These are phyloP conservation scores for Drosophila mauritiana DNA, from an alignment of 1,140 invertebrate genomes.

Conservation along the genomic window DNA sequence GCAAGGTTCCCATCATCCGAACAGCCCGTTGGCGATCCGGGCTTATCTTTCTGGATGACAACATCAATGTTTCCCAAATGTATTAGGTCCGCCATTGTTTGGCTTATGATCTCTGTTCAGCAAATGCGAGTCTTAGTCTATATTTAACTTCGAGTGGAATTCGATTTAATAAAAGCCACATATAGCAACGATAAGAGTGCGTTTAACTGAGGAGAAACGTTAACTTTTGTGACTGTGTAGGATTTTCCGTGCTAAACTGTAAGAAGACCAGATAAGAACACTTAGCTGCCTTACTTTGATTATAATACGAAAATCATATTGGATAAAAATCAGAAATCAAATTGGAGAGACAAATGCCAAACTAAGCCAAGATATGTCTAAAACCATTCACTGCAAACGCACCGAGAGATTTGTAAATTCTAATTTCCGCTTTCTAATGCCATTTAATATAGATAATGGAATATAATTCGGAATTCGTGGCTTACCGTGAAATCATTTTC, in stretches of 20 bases:
- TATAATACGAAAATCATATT: background rate
- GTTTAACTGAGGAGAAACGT: background rate
- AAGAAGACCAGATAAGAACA: background rate
- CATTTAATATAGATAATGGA: too few relatives aligned
- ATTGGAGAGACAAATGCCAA: too few relatives aligned
- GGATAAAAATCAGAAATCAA: background rate
- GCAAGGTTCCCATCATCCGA: constrained; percentile 92
- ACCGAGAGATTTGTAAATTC: too few relatives aligned
- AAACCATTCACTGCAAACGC: too few relatives aligned
- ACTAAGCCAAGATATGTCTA: too few relatives aligned
- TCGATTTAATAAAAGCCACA: constrained; percentile 15
- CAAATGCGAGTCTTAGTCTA: constrained; percentile 13
- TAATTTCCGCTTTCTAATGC: too few relatives aligned
- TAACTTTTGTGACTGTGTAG: constrained; percentile 3
- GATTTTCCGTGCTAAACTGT: background rate
- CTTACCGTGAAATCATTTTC: background rate
- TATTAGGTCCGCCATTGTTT: constrained; percentile 88
- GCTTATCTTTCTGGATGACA: constrained; percentile 89
- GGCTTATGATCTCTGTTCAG: background rate
- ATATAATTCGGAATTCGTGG: background rate
- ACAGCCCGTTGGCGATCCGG: constrained; percentile 92
- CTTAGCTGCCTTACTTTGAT: background rate
- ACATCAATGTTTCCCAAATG: constrained; percentile 87
- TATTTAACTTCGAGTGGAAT: background rate
- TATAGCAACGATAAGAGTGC: constrained; percentile 8